A percentile compares a stretch with the other conserved stretches of the same genome.
These are phyloP conservation scores for Corydoras maculifer DNA, from an alignment of 2,113 vertebrate species.

Conservation along the genomic window DNA sequence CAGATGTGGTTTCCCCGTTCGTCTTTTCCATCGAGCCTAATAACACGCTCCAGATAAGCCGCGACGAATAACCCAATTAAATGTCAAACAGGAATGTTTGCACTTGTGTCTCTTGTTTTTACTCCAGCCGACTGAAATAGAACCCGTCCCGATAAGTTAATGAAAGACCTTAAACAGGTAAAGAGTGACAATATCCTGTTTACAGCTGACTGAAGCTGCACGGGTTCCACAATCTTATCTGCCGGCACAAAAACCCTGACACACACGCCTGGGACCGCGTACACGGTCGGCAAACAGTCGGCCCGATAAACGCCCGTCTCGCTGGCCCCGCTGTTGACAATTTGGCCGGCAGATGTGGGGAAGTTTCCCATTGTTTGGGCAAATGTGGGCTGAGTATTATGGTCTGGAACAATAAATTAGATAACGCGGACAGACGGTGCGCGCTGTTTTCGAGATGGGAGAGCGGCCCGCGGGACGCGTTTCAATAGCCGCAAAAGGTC, in stretches of 20 bases:
- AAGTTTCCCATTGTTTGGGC: slow-evolving; percentile 37
- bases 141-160: slow-evolving; percentile 7
- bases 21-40: slow-evolving; percentile 6
- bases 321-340: slow-evolving; percentile 28
- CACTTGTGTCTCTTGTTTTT: neutral
- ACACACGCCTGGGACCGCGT: slow-evolving; percentile 2
- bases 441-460: slow-evolving; percentile 6
- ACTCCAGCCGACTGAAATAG: neutral
- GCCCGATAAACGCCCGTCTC: slow-evolving; percentile 25
- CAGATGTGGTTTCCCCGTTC: slow-evolving; percentile 1
- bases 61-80: slow-evolving; percentile 27
- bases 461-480: neutral
- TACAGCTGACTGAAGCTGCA: slow-evolving; percentile 31
- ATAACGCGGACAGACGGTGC: slow-evolving; percentile 32
- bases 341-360: slow-evolving; percentile 17
- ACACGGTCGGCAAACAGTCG: slow-evolving; percentile 38
- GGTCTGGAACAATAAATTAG: slow-evolving; percentile 37
- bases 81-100: slow-evolving; percentile 32
- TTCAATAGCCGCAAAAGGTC: too few relatives aligned
- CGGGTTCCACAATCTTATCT: slow-evolving; percentile 37
- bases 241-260: slow-evolving; percentile 3
- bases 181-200: slow-evolving; percentile 37
- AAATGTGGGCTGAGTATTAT: slow-evolving; percentile 30
- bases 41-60: slow-evolving; percentile 19
- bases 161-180: slow-evolving; percentile 31